Evolutionary conservation across 2,113 vertebrate species (phyloP).

Genomic region (Cacatua alba): DNA sequence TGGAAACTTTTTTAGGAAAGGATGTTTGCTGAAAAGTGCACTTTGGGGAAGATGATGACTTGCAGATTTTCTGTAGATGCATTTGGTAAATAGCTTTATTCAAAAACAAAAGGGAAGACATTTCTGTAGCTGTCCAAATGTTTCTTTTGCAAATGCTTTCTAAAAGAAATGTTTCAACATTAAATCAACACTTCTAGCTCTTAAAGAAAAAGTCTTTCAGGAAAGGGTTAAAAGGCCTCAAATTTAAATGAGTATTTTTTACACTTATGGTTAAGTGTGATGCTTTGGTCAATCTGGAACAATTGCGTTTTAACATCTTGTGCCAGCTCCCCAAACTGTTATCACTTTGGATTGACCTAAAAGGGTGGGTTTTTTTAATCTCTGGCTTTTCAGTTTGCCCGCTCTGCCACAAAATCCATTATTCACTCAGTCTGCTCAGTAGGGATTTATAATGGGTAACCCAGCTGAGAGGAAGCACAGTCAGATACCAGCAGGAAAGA

Average conservation of each 20-base stretch:
- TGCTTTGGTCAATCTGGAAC: not conserved
- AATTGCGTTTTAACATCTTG: not conserved
- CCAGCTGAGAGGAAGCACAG: conserved; percentile 51
- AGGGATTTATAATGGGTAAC: conserved; percentile 34
- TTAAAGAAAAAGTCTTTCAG: not conserved
- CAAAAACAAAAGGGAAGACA: conserved; percentile 23
- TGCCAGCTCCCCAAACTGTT: not conserved
- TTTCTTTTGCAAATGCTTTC: conserved; percentile 36
- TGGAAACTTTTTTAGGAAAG: conserved; percentile 33
- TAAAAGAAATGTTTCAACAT: conserved; percentile 8
- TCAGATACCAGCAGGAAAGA: conserved; percentile 30
- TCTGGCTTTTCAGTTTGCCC: not conserved
- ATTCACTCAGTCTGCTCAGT: not conserved
- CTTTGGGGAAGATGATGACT: conserved; percentile 49
- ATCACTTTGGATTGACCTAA: not conserved
- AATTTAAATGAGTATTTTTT: not conserved
- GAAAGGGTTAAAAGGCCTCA: conserved; percentile 5
- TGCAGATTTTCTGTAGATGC: conserved; percentile 41
- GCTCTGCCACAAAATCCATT: conserved; percentile 23
- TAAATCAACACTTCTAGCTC: not conserved
- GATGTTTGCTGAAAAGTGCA: conserved; percentile 50
- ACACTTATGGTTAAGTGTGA: not conserved
- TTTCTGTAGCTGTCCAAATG: conserved; percentile 19
- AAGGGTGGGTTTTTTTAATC: not conserved
- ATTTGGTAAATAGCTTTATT: conserved; percentile 18